phyloP scores from a whole-genome alignment of 2,888 invertebrate genomes.

The Thymelicus acteon region DNA sequence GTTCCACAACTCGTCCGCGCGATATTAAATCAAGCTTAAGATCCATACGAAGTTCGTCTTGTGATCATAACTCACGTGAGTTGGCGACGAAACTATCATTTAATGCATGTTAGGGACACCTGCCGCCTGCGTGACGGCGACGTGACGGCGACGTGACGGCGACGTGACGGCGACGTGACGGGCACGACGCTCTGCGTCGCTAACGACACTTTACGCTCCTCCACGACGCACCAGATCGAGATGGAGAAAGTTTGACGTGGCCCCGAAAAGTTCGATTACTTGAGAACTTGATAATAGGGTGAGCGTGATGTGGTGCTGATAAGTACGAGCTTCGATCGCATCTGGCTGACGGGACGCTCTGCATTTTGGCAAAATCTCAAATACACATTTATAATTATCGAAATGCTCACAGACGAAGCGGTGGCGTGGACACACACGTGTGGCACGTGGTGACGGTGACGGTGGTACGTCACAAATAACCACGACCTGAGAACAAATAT shows the following conservation, averaged over 20 bases:
- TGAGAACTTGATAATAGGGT: background rate
- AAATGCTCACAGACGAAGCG: no score
- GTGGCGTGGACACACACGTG: no score
- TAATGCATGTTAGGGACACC: conserved; percentile 24
- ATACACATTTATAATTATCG: no score
- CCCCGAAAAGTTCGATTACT: background rate
- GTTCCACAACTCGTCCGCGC: background rate
- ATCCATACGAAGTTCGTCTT: conserved; percentile 10
- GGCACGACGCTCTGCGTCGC: background rate
- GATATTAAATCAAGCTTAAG: conserved; percentile 12
- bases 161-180: background rate
- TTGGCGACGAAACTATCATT: conserved; percentile 25
- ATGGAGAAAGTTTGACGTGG: no score
- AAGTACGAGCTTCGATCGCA: no score
- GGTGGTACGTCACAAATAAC: no score
- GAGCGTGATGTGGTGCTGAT: background rate
- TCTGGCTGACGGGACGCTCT: no score
- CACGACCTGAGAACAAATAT: no score
- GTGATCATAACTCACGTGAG: conserved; percentile 5
- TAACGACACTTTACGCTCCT: conserved; percentile 14
- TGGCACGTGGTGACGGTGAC: no score
- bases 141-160: background rate
- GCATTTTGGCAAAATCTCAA: no score
- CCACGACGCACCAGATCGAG: no score
- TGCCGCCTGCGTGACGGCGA: background rate